phyloP scores from a whole-genome alignment of 2,113 vertebrate genomes.

The Ranitomeya variabilis region DNA sequence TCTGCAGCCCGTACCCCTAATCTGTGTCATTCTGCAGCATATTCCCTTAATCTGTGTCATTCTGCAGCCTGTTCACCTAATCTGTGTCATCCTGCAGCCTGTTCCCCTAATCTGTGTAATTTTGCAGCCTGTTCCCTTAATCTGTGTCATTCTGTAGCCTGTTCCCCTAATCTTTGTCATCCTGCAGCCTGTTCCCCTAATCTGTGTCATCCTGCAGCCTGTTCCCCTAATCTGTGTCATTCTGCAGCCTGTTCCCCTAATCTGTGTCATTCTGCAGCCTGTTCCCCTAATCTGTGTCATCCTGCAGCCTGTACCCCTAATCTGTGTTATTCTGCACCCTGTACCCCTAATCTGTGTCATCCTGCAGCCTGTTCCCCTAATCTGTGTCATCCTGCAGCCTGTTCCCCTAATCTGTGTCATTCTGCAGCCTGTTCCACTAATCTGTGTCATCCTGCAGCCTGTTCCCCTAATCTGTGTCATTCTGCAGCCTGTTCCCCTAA shows the following conservation, averaged over 20 bases:
- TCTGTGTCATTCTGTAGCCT: not conserved
- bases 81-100: not conserved
- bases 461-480: not conserved
- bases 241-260: not conserved
- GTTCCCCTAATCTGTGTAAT: not conserved
- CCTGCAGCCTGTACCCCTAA: not conserved
- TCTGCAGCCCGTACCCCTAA: not conserved
- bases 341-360: not conserved
- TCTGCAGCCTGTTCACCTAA: not conserved
- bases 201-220: not conserved
- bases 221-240: not conserved
- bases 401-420: not conserved
- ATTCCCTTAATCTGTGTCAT: not conserved
- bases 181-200: not conserved
- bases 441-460: not conserved
- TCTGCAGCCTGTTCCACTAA: not conserved
- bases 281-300: not conserved
- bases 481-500: not conserved
- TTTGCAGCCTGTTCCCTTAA: not conserved
- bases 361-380: not conserved
- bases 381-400: not conserved
- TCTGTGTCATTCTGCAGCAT: not conserved
- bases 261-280: not conserved
- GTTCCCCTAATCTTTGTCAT: not conserved
- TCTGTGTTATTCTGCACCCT: not conserved